Percentiles rank a stretch among this genome's conserved stretches.
Conservation (phyloP, 2,113 vertebrate genomes). For the Rhinolophus sinicus region DNA sequence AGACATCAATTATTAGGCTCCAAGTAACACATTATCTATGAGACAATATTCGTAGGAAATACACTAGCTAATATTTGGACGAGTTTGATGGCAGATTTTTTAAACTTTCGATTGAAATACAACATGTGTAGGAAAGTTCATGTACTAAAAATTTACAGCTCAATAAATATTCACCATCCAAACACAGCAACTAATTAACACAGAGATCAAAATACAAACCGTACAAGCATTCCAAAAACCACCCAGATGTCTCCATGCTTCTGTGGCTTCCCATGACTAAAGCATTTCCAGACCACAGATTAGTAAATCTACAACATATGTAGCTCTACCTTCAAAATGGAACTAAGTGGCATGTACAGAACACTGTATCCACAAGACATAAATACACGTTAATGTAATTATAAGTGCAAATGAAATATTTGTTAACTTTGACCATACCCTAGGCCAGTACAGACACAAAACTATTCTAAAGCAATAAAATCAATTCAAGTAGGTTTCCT, state of each 20-base stretch:
- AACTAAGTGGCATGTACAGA: not conserved
- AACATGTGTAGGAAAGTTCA: not conserved
- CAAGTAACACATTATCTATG: not conserved
- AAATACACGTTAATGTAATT: not conserved
- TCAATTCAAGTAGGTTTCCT: not conserved
- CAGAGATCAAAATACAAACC: not conserved
- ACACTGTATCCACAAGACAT: too few relatives aligned
- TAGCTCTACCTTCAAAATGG: not conserved
- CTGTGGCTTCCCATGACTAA: too few relatives aligned
- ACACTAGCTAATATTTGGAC: not conserved
- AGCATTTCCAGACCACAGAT: not conserved
- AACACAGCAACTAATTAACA: not conserved
- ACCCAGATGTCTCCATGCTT: not conserved
- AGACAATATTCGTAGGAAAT: not conserved
- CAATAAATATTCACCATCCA: not conserved
- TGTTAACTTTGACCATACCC: not conserved
- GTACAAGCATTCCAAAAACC: not conserved
- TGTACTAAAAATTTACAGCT: not conserved
- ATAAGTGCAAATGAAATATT: too few relatives aligned
- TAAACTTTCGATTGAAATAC: not conserved
- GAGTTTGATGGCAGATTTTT: not conserved
- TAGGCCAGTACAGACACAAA: not conserved
- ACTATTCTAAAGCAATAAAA: not conserved
- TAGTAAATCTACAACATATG: not conserved
- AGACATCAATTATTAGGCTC: not conserved